A percentile compares a stretch with the other conserved stretches of the same genome.
Conservation (phyloP, 2,888 invertebrate species). For the Diloba caeruleocephala region DNA sequence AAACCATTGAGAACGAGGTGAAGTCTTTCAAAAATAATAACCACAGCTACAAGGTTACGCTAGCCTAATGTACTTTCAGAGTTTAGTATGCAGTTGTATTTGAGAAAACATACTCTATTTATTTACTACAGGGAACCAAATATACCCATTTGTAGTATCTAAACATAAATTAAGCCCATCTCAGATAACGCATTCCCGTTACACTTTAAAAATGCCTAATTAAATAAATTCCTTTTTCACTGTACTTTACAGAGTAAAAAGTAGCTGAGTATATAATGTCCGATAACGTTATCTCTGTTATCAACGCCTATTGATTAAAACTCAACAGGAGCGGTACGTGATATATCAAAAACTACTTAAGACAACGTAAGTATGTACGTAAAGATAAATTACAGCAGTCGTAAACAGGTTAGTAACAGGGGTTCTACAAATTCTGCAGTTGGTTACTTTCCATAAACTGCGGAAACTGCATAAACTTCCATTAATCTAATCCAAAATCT, state of each 20-base stretch:
- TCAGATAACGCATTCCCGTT: constrained; percentile 19
- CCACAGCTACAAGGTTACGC: constrained; percentile 48
- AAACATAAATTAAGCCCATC: constrained; percentile 25
- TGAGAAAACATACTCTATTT: constrained; percentile 12
- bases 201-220: constrained; percentile 4
- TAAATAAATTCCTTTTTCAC: constrained; percentile 19
- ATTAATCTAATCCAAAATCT: too few species aligned
- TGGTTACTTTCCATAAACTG: too few species aligned
- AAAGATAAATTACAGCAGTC: constrained; percentile 12
- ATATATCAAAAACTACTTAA: constrained; percentile 9
- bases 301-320: constrained; percentile 46
- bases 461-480: too few species aligned
- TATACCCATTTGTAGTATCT: not conserved
- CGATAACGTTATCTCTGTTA: constrained; percentile 61
- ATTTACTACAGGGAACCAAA: constrained; percentile 1
- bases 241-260: not conserved
- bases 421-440: too few species aligned
- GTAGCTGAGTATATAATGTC: constrained; percentile 36
- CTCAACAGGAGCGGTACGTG: constrained; percentile 9
- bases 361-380: not conserved
- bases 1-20: constrained; percentile 60
- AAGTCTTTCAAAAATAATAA: constrained; percentile 55
- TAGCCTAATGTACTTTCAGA: constrained; percentile 39
- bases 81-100: constrained; percentile 17
- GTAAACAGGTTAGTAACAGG: not conserved